phyloP scores from a whole-genome alignment of 2,888 invertebrate species.

The Mythimna lalbum region DNA sequence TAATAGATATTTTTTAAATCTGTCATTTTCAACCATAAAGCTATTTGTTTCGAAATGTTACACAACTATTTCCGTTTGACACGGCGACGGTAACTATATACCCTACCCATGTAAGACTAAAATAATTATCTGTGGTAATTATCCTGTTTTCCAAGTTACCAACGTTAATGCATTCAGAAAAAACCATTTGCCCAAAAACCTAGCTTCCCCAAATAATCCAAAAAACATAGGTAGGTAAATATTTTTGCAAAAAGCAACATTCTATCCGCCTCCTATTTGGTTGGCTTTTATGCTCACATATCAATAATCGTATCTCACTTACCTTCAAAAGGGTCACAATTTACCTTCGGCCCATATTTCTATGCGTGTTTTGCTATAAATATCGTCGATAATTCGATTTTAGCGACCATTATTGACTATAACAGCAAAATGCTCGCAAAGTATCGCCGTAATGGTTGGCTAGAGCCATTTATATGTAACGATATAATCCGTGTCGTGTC shows the following conservation, averaged over 20 bases:
- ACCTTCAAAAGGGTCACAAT: conserved; percentile 40
- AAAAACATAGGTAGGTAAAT: too few species aligned
- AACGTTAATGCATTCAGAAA: neutral
- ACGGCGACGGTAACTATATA: too few species aligned
- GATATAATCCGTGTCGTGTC: conserved; percentile 66
- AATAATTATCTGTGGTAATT: neutral
- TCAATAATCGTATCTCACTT: conserved; percentile 47
- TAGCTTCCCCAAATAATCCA: neutral
- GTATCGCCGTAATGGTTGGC: conserved; percentile 60
- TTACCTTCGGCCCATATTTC: conserved; percentile 37
- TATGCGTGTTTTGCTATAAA: conserved; percentile 60
- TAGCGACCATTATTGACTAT: conserved; percentile 61
- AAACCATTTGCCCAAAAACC: neutral
- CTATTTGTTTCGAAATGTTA: too few species aligned
- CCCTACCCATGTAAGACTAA: neutral
- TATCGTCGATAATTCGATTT: conserved; percentile 64
- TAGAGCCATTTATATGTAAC: conserved; percentile 62
- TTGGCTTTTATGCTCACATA: conserved; percentile 35
- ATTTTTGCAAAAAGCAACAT: conserved; percentile 7
- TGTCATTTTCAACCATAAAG: neutral
- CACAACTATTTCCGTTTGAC: too few species aligned
- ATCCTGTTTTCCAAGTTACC: neutral
- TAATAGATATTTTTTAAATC: neutral
- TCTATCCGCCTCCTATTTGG: conserved; percentile 16
- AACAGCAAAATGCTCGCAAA: conserved; percentile 59